phyloP scores from a whole-genome alignment of 1,140 invertebrate species.

The Drosophila novamexicana region DNA sequence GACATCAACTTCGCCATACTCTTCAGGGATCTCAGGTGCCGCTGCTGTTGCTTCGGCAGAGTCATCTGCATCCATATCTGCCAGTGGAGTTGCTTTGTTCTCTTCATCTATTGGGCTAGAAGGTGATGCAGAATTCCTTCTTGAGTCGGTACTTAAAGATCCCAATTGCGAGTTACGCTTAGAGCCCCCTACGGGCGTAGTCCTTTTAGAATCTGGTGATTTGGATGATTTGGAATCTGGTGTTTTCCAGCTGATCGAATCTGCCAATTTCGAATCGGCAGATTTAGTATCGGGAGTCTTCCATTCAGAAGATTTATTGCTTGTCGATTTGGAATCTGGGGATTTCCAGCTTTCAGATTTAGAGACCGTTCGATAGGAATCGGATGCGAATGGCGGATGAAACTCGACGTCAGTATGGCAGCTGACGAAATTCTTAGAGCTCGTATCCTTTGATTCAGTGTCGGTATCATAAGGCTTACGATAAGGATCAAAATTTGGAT shows the following conservation, averaged over 20 bases:
- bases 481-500: conserved; percentile 44
- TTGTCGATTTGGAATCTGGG: background rate
- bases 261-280: background rate
- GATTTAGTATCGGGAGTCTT: background rate
- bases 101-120: no score
- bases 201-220: background rate
- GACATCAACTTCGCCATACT: no score
- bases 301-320: background rate
- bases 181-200: no score
- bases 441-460: background rate
- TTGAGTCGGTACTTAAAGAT: no score
- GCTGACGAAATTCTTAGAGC: background rate
- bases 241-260: background rate
- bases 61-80: no score
- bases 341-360: background rate
- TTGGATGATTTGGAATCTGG: background rate
- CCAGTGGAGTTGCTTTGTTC: no score
- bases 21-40: no score
- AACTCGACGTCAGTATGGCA: background rate
- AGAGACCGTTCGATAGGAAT: no score
- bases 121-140: no score
- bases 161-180: no score
- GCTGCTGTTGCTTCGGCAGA: no score
- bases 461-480: background rate
- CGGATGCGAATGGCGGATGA: background rate